Conservation (phyloP, 2,797 vertebrate genomes). For the Periparus ater region DNA sequence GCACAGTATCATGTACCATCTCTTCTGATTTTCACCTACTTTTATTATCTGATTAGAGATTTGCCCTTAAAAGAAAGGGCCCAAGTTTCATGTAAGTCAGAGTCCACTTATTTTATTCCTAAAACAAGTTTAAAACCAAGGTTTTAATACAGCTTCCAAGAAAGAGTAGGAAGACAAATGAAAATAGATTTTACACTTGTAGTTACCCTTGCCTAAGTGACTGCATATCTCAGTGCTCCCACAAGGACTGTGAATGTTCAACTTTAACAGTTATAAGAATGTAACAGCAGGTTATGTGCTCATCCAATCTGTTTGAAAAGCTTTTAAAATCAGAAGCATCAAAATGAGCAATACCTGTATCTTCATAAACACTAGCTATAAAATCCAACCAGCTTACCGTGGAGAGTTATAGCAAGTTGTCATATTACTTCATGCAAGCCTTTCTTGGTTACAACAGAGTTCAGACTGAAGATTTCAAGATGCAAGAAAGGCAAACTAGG, state of each 20-base stretch:
- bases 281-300: slow-evolving; percentile 48
- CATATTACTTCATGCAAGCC: background rate
- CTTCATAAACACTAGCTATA: slow-evolving; percentile 33
- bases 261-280: slow-evolving; percentile 21
- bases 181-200: slow-evolving; percentile 42
- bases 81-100: background rate
- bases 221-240: background rate
- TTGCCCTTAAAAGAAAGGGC: background rate
- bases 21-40: background rate
- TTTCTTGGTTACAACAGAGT: background rate
- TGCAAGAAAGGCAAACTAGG: background rate
- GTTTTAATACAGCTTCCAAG: background rate
- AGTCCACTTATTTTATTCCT: background rate
- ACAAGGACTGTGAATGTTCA: slow-evolving; percentile 36
- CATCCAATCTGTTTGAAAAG: slow-evolving; percentile 54
- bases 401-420: background rate
- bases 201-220: slow-evolving; percentile 21
- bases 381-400: background rate
- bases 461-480: background rate
- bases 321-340: slow-evolving; percentile 43
- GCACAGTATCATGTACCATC: background rate
- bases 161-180: slow-evolving; percentile 15
- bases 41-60: background rate
- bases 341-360: slow-evolving; percentile 52
- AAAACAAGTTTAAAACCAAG: slow-evolving; percentile 1